A percentile compares a stretch with the other conserved stretches of the same genome.
phyloP scores from a whole-genome alignment of 2,888 invertebrate species.

The Synanthedon andrenaeformis region DNA sequence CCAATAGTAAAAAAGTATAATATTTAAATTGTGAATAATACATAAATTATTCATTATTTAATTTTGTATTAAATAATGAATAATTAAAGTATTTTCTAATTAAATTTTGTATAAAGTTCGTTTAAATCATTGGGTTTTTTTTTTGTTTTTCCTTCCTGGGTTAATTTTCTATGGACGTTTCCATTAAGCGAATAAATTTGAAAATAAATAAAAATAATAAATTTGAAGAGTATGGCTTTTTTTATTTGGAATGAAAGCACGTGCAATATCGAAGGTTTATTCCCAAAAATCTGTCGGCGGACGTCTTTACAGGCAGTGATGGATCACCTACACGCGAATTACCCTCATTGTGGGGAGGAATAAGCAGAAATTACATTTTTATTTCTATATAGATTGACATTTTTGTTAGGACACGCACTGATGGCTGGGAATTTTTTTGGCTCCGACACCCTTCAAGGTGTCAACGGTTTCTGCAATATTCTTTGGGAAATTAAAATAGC shows the following conservation, averaged over 20 bases:
- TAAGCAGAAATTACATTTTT: conserved; percentile 19
- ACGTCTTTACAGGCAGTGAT: conserved; percentile 17
- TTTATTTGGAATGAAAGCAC: conserved; percentile 10
- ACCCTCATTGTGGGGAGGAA: conserved; percentile 13
- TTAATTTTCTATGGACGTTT: too few species aligned
- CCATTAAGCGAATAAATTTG: too few species aligned
- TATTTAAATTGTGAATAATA: too few species aligned
- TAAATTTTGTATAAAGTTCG: too few species aligned
- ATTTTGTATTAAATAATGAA: too few species aligned
- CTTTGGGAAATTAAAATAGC: conserved; percentile 11
- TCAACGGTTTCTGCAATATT: conserved; percentile 9
- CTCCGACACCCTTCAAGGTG: conserved; percentile 4
- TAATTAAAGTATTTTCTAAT: too few species aligned
- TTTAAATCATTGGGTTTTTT: too few species aligned
- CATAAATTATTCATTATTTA: too few species aligned
- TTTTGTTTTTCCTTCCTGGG: too few species aligned
- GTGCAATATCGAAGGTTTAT: conserved; percentile 13
- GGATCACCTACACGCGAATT: conserved; percentile 20
- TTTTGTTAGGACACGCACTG: conserved; percentile 20
- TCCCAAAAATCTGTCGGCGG: conserved; percentile 20
- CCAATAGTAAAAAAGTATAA: too few species aligned
- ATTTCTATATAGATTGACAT: conserved; percentile 32
- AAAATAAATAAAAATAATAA: too few species aligned
- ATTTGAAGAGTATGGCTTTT: background rate
- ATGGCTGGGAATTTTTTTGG: conserved; percentile 17